Conservation (phyloP, 2,888 invertebrate genomes). For the Cybosia mesomella region DNA sequence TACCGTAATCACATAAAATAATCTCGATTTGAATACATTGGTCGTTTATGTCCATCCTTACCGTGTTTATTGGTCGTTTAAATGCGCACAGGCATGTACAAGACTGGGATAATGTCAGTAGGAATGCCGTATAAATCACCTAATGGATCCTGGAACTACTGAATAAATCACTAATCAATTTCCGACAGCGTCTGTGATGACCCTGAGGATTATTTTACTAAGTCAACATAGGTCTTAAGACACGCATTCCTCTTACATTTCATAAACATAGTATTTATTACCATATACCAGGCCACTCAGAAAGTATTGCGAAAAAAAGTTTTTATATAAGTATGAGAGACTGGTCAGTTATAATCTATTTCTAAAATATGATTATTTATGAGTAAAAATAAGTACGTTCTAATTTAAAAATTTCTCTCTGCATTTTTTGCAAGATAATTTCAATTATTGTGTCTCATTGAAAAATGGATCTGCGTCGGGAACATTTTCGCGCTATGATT, state of each 20-base stretch:
- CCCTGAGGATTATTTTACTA: neutral
- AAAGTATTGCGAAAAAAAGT: too few species aligned
- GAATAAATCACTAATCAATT: constrained; percentile 22
- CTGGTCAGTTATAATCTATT: too few species aligned
- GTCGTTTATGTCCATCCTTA: constrained; percentile 10
- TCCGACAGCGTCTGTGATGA: constrained; percentile 5
- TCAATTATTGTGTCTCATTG: too few species aligned
- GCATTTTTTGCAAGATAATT: too few species aligned
- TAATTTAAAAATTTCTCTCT: too few species aligned
- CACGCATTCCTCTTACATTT: neutral
- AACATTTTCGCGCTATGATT: too few species aligned
- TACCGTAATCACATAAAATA: constrained; percentile 10
- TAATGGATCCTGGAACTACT: constrained; percentile 10
- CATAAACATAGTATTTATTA: neutral
- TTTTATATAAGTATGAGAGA: too few species aligned
- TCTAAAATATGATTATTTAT: too few species aligned
- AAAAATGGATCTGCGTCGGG: too few species aligned
- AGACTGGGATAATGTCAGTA: constrained; percentile 7
- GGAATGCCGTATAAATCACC: constrained; percentile 18
- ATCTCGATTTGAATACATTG: constrained; percentile 13
- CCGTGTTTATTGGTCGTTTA: constrained; percentile 13
- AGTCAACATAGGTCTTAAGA: neutral
- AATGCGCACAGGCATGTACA: constrained; percentile 6
- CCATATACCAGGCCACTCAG: too few species aligned
- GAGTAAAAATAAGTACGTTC: too few species aligned